Evolutionary conservation across 2,888 invertebrate genomes (phyloP), one percentile per base, ranked within the genome.

Genomic region (Seira sanloemensis): DNA sequence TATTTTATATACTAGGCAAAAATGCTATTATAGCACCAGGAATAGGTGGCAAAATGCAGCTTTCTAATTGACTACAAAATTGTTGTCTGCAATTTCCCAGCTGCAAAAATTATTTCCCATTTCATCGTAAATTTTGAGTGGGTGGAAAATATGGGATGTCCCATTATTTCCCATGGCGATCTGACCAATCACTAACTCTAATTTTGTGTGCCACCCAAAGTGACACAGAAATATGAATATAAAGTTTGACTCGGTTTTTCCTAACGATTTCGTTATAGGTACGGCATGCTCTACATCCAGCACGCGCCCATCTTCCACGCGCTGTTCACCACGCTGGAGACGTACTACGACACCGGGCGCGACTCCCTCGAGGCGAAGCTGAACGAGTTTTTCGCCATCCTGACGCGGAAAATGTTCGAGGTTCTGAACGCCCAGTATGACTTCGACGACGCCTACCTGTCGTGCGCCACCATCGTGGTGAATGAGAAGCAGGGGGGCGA

Each of bases 381-480:
- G 95, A 97, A 98, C 90, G 94, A 94, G 88, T 98, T 98, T 93
- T 98, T 98, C 93, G 95, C 95, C 89, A 95, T 95, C 18, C 94
- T 98, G 50, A 97, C 98, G 91, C 96, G 97, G 92, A 96, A 96
- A 91, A 98, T 98, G 97, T 98, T 98, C 92, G 95, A 95, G 19
- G 97, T 98, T 68, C 93, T 98, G 90, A 98, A 98, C 91, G 94
- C 95, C n/a, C 97, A 97, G 92, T 98, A 97, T 91, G 93, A 93
- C 86, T 97, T 98, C 90, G 95, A 97, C 91, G 95, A 96, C 86
- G 23, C 84, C 68, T 89, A 89, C 69, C 65, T 89, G 23, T 86
- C 86, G 2, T 88, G 88, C 71, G 88, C 89, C 26, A 87, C 88
- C 16, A 89, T 88, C 67, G 88, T 88, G 50, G 89, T 89, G 62